Evolutionary conservation across 2,113 vertebrate genomes (phyloP), one percentile per base, ranked within the genome.

Genomic region (Boleophthalmus pectinirostris): DNA sequence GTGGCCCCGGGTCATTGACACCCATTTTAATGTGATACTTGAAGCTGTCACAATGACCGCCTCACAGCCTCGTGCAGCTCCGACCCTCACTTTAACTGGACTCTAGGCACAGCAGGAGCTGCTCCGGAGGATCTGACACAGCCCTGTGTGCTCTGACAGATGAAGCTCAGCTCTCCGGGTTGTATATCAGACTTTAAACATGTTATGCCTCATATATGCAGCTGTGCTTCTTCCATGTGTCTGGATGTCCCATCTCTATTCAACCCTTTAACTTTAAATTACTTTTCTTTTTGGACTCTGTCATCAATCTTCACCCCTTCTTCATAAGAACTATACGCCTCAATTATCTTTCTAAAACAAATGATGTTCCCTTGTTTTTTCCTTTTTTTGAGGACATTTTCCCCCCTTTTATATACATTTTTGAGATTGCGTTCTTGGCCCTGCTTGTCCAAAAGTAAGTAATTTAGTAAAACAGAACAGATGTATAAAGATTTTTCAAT

Each of bases 1-100:
- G 91, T 92, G 91, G 82, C 88, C 83, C 87, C 82, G 10, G 49
- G 87, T 87, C 88, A 90, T 82, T 88, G 89, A 92, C 90, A 89
- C 90, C 80, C 78, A 88, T 87, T 88, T 91, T 89, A 89, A 91
- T 89, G 82, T 49, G 47, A 82, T 85, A 78, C 83, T 87, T 88
- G 78, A 90, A 88, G 84, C 82, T 82, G 85, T 85, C 87, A 80
- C 78, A 82, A 84, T 86, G 80, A 80, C 61, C 3, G 61, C 35
- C 33, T 64, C 61, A 12, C 61, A 64, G 61, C 20, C 18, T 64
- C 33, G 33, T 43, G 18, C 8, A 38, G 33, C 61, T 38, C 18
- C 33, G 0, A 18, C 33, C 61, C 61, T 43, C 61, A 64, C 2
- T 43, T 64, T 43, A 64, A 64, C 61, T 64, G 61, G 61, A 64